A percentile compares a stretch with the other conserved stretches of the same genome.
Conservation (phyloP, 2,113 vertebrate genomes). For the Otus sunia region DNA sequence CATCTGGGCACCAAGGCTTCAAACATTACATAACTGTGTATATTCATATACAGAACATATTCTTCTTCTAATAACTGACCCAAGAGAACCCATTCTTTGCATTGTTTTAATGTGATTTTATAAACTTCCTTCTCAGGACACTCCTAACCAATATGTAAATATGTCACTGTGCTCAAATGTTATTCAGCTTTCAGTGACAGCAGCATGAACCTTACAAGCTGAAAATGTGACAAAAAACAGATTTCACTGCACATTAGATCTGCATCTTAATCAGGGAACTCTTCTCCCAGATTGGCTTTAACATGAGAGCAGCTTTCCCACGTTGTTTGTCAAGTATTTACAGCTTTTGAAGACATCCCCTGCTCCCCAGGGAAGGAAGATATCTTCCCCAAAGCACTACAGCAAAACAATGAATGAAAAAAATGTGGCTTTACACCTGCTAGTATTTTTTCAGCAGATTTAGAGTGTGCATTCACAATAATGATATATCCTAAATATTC, state of each 20-base stretch:
- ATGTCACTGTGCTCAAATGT: background rate
- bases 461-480: background rate
- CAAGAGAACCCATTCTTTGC: background rate
- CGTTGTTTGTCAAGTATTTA: conserved; percentile 15
- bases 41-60: background rate
- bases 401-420: background rate
- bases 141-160: background rate
- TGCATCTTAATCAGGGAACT: conserved; percentile 7
- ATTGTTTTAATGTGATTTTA: background rate
- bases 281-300: background rate
- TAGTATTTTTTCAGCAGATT: background rate
- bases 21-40: background rate
- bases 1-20: background rate
- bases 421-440: background rate
- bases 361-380: background rate
- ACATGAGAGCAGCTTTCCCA: background rate
- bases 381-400: background rate
- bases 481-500: background rate
- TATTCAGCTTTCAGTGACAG: conserved; percentile 9
- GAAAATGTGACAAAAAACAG: conserved; percentile 25
- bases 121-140: background rate
- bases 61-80: background rate
- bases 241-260: background rate
- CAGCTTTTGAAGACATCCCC: background rate
- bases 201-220: background rate